phyloP scores from a whole-genome alignment of 2,888 invertebrate genomes.

The Cryptocheilus praepositus region DNA sequence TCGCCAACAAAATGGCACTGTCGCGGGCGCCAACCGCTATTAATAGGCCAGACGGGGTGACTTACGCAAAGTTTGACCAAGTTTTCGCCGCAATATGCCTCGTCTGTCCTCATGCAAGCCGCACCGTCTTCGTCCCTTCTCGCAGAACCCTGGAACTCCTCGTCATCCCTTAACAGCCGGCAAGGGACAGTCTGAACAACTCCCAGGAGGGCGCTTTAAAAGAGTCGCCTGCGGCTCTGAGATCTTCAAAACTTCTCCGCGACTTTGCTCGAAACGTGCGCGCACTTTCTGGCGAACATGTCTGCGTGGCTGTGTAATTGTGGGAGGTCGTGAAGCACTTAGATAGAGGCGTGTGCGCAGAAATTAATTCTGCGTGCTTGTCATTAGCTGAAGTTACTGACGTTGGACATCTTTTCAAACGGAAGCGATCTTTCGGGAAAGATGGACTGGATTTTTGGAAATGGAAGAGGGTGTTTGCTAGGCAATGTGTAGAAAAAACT shows the following conservation, averaged over 20 bases:
- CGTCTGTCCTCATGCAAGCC: conserved; percentile 15
- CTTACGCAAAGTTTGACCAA: conserved; percentile 44
- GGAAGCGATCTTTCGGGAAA: too few species aligned
- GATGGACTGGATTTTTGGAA: too few species aligned
- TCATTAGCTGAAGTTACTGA: too few species aligned
- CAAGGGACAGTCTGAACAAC: conserved; percentile 28
- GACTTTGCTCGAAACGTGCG: too few species aligned
- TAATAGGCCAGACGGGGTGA: conserved; percentile 43
- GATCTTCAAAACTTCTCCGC: conserved; percentile 29
- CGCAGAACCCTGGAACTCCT: not conserved
- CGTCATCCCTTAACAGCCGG: not conserved
- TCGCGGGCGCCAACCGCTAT: conserved; percentile 25
- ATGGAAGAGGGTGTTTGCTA: too few species aligned
- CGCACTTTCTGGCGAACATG: too few species aligned
- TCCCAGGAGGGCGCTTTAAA: conserved; percentile 44
- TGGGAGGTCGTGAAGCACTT: not conserved
- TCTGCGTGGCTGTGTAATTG: too few species aligned
- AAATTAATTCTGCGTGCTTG: too few species aligned
- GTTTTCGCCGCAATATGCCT: conserved; percentile 34
- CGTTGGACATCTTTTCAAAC: too few species aligned
- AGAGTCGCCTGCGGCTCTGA: conserved; percentile 20
- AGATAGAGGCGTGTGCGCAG: too few species aligned
- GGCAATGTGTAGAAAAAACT: too few species aligned
- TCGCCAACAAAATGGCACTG: conserved; percentile 23
- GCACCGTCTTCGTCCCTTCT: not conserved